Evolutionary conservation across 1,140 invertebrate genomes (phyloP).

Genomic region (Ceratoteleas bidentatus): DNA sequence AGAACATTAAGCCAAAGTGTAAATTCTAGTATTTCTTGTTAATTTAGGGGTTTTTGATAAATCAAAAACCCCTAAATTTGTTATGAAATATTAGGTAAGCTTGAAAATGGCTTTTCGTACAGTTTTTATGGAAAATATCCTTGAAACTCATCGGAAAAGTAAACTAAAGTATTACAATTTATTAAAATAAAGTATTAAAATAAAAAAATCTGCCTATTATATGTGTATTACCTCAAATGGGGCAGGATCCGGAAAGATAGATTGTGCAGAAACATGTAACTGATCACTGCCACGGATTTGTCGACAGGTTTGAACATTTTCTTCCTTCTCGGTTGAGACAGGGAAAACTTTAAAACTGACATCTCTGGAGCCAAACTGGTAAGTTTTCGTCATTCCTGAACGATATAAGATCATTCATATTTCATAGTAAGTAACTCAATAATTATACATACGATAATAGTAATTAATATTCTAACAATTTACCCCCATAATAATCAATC

Average conservation of each 20-base stretch:
- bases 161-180: not conserved
- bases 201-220: not conserved
- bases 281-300: not conserved
- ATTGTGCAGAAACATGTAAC: not conserved
- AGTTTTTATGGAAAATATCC: no score
- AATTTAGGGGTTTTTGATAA: no score
- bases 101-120: no score
- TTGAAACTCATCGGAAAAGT: no score
- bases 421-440: not conserved
- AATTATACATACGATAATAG: not conserved
- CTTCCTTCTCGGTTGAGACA: not conserved
- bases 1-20: no score
- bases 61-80: no score
- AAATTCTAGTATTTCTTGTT: no score
- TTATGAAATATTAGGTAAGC: no score
- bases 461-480: not conserved
- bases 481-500: conserved; percentile 97
- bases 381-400: not conserved
- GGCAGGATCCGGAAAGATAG: not conserved
- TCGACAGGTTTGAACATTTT: not conserved
- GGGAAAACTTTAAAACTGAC: not conserved
- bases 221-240: not conserved
- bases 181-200: not conserved
- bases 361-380: not conserved
- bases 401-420: not conserved